These are phyloP conservation scores for Chelmon rostratus DNA, from an alignment of 2,797 vertebrate species.

Conservation along the genomic window DNA sequence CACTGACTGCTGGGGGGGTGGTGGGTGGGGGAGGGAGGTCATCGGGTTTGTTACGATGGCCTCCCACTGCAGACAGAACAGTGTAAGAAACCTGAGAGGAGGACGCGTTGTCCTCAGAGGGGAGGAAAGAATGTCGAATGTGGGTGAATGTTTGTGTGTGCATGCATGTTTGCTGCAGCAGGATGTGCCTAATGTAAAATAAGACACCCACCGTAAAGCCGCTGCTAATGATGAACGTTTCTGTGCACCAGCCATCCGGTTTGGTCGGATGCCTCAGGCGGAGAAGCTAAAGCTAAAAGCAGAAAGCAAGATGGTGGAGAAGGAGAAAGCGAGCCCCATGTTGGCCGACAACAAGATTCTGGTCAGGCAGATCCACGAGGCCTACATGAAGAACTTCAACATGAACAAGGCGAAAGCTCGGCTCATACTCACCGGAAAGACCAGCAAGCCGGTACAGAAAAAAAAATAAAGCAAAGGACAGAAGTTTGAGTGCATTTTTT, in stretches of 20 bases:
- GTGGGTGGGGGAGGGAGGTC: no score
- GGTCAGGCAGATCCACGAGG: slow-evolving; percentile 91
- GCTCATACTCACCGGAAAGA: slow-evolving; percentile 93
- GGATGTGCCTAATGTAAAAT: slow-evolving; percentile 5
- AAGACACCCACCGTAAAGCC: background rate
- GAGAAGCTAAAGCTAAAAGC: slow-evolving; percentile 95
- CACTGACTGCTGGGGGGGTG: slow-evolving; percentile 43
- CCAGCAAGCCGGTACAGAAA: slow-evolving; percentile 87
- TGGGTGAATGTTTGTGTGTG: slow-evolving; percentile 16
- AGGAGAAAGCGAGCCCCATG: slow-evolving; percentile 82
- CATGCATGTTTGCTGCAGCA: slow-evolving; percentile 3
- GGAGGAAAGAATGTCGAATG: slow-evolving; percentile 32
- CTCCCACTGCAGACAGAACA: slow-evolving; percentile 55
- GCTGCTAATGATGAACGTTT: slow-evolving; percentile 22
- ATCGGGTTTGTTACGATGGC: slow-evolving; percentile 64
- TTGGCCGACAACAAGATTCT: slow-evolving; percentile 90
- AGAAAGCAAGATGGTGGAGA: slow-evolving; percentile 89
- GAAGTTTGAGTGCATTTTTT: background rate
- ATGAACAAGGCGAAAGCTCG: slow-evolving; percentile 98
- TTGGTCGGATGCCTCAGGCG: slow-evolving; percentile 95
- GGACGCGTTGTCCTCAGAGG: slow-evolving; percentile 53
- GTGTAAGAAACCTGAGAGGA: slow-evolving; percentile 62
- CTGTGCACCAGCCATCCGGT: slow-evolving; percentile 90
- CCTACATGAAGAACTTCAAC: slow-evolving; percentile 96
- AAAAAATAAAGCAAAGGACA: background rate